Evolutionary conservation across 2,888 invertebrate species (phyloP).

Genomic region (Polyploca ridens): DNA sequence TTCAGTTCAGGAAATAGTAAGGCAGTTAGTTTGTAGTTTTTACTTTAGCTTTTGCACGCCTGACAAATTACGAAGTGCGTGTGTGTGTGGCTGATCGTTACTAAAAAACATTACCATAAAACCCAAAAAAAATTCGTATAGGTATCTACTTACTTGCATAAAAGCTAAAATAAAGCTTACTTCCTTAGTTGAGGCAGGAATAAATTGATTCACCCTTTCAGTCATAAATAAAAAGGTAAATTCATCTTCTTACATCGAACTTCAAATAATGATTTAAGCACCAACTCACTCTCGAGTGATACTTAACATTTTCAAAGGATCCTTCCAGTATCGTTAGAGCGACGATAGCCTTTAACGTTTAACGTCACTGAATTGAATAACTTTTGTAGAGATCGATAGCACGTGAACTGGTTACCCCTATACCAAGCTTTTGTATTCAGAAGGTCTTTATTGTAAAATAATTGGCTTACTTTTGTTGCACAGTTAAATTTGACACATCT

Average conservation of each 20-base stretch:
- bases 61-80: no score
- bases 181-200: no score
- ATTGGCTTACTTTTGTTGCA: slow-evolving; percentile 19
- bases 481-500: slow-evolving; percentile 84
- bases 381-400: slow-evolving; percentile 17
- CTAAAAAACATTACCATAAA: no score
- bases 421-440: background rate
- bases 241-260: background rate
- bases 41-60: no score
- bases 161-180: background rate
- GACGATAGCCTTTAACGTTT: slow-evolving; percentile 32
- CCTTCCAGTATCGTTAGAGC: slow-evolving; percentile 29
- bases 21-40: no score
- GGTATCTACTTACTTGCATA: no score
- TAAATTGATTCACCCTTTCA: no score
- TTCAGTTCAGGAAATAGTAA: background rate
- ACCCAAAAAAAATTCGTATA: background rate
- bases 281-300: background rate
- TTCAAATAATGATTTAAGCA: background rate
- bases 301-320: background rate
- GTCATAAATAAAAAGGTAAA: background rate
- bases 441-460: slow-evolving; percentile 6
- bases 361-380: slow-evolving; percentile 40
- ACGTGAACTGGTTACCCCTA: slow-evolving; percentile 6
- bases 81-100: no score